phyloP scores from a whole-genome alignment of 2,888 invertebrate genomes.

The Malthinus flaveolus region DNA sequence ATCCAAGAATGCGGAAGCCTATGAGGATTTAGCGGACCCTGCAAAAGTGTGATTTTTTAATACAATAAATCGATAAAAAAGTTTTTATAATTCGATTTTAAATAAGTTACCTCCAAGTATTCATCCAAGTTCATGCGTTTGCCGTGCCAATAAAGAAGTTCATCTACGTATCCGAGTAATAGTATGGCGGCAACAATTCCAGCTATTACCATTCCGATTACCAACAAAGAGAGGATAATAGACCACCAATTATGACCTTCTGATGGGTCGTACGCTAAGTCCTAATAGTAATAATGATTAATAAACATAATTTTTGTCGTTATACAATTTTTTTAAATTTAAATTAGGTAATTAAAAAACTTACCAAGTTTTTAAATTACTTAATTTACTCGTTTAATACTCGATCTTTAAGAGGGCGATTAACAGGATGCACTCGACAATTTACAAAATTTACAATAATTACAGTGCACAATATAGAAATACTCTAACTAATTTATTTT shows the following conservation, averaged over 20 bases:
- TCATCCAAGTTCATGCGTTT: slow-evolving; percentile 84
- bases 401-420: too few relatives aligned
- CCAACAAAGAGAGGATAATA: slow-evolving; percentile 83
- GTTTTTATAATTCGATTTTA: neutral
- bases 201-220: slow-evolving; percentile 84
- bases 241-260: slow-evolving; percentile 90
- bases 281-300: slow-evolving; percentile 53
- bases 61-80: neutral
- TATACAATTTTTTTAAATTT: too few relatives aligned
- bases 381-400: too few relatives aligned
- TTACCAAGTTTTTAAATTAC: too few relatives aligned
- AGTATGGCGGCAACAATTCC: slow-evolving; percentile 89
- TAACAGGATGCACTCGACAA: too few relatives aligned
- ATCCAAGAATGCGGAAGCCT: slow-evolving; percentile 79
- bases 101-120: slow-evolving; percentile 67
- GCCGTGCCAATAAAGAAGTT: slow-evolving; percentile 86
- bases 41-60: neutral
- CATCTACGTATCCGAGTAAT: slow-evolving; percentile 87
- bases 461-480: too few relatives aligned
- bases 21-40: slow-evolving; percentile 53
- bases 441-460: too few relatives aligned
- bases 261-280: slow-evolving; percentile 72
- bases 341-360: too few relatives aligned
- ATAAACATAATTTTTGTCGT: too few relatives aligned
- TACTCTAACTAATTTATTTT: too few relatives aligned